Conservation (phyloP, 2,797 vertebrate genomes). For the Chloroceryle inda region DNA sequence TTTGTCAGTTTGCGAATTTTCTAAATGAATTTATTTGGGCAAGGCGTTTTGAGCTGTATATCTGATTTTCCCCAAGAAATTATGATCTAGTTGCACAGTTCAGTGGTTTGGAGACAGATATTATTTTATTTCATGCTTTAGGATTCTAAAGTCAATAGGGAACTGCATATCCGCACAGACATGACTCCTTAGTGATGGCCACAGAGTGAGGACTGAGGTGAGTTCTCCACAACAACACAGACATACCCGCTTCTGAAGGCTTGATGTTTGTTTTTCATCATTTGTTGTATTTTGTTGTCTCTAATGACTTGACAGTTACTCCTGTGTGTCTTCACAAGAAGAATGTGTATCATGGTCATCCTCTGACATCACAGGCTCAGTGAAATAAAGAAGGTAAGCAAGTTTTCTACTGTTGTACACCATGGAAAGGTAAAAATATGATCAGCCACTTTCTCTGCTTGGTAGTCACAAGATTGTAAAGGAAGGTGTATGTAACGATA, state of each 20-base stretch:
- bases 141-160: background rate
- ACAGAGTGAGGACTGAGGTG: background rate
- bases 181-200: background rate
- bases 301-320: background rate
- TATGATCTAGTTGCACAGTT: background rate
- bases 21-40: background rate
- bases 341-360: background rate
- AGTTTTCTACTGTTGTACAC: background rate
- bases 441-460: background rate
- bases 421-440: background rate
- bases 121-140: background rate
- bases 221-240: background rate
- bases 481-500: background rate
- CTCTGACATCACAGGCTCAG: background rate
- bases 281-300: background rate
- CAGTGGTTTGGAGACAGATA: background rate
- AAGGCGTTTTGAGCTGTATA: background rate
- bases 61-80: slow-evolving; percentile 13
- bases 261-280: background rate
- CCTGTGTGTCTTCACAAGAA: background rate
- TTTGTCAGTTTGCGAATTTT: background rate
- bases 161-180: background rate
- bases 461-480: background rate
- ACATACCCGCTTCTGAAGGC: background rate
- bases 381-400: background rate